Evolutionary conservation across 2,888 invertebrate species (phyloP).

Genomic region (Noctua pronuba): DNA sequence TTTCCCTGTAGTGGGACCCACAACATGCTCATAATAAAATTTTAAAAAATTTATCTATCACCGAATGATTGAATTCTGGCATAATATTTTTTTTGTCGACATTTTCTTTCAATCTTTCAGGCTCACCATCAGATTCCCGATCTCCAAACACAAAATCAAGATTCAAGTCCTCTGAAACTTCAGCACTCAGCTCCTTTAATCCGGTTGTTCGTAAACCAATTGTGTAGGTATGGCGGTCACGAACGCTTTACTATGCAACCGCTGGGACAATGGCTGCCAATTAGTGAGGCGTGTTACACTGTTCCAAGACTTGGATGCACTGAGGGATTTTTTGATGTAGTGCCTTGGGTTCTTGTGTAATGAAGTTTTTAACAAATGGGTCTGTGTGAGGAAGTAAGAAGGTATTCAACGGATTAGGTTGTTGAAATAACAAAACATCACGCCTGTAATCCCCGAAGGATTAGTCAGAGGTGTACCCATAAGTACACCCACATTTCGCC

Average conservation of each 20-base stretch:
- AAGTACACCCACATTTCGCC: not conserved
- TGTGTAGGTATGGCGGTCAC: constrained; percentile 65
- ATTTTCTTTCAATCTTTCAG: not conserved
- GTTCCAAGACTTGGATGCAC: constrained; percentile 40
- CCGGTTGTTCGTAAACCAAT: constrained; percentile 48
- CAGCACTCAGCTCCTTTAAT: constrained; percentile 44
- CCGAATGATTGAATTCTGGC: not conserved
- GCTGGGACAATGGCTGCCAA: constrained; percentile 65
- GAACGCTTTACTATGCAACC: constrained; percentile 68
- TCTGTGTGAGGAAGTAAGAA: not conserved
- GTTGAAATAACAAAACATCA: not conserved
- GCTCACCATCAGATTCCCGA: not conserved
- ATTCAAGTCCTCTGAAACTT: constrained; percentile 27
- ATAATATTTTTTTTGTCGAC: not conserved
- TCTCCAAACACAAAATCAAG: constrained; percentile 34
- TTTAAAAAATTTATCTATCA: not conserved
- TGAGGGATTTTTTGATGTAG: constrained; percentile 39
- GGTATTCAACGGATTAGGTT: too few species aligned
- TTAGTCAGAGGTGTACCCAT: not conserved
- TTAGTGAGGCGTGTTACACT: constrained; percentile 58
- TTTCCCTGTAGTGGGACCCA: not conserved
- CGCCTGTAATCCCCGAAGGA: too few species aligned
- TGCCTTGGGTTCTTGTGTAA: not conserved
- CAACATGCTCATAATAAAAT: not conserved
- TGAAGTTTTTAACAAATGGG: not conserved